Conservation (phyloP, 2,113 vertebrate species). For the Psophia crepitans region DNA sequence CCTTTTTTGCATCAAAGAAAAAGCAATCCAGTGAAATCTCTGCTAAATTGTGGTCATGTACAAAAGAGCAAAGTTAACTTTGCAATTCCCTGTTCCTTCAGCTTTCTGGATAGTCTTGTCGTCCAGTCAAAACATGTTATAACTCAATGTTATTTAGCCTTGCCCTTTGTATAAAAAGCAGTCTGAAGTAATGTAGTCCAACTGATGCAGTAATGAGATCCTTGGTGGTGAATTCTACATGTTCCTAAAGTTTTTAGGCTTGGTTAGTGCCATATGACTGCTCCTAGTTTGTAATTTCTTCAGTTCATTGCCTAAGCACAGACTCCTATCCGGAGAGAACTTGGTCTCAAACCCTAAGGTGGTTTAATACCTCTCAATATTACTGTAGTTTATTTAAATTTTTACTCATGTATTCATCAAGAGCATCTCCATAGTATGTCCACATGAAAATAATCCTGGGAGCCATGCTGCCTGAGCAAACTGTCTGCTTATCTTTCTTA, state of each 20-base stretch:
- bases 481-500: background rate
- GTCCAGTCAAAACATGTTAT: background rate
- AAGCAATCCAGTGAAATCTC: background rate
- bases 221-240: background rate
- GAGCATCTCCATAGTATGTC: fast-evolving
- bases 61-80: background rate
- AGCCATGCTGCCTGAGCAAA: background rate
- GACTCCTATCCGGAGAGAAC: background rate
- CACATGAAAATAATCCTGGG: background rate
- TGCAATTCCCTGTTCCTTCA: background rate
- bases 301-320: background rate
- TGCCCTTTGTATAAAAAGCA: background rate
- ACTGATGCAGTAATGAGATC: background rate
- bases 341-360: background rate
- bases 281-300: background rate
- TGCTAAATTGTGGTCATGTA: background rate
- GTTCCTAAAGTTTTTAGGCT: background rate
- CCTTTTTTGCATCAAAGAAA: background rate
- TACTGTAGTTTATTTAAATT: background rate
- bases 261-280: background rate
- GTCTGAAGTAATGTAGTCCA: background rate
- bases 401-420: background rate
- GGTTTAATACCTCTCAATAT: background rate
- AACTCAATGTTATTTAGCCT: background rate
- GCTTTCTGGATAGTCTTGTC: background rate